Conservation (phyloP, 2,888 invertebrate species). For the Orthonevra nobilis region DNA sequence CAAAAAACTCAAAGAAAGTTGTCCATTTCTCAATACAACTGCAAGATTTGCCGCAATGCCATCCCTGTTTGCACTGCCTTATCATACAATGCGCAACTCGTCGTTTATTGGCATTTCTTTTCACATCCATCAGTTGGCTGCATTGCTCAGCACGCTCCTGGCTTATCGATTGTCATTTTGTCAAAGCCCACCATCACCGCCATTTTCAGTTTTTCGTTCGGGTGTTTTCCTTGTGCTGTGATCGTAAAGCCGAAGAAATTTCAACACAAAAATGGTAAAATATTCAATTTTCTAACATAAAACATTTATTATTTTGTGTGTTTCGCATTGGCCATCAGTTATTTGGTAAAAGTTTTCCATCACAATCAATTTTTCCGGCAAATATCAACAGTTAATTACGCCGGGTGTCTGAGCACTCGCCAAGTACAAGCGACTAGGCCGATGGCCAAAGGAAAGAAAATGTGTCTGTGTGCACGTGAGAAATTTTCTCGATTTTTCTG, state of each 20-base stretch:
- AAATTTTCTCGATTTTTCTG: conserved; percentile 65
- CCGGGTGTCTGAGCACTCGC: conserved; percentile 54
- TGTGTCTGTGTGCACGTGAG: conserved; percentile 64
- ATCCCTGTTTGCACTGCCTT: conserved; percentile 27
- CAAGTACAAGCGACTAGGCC: not conserved
- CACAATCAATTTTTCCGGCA: conserved; percentile 7
- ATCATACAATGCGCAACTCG: conserved; percentile 21
- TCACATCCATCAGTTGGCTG: conserved; percentile 10
- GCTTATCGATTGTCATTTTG: conserved; percentile 67
- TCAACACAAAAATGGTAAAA: conserved; percentile 66
- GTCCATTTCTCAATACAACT: too few relatives aligned
- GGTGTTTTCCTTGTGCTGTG: conserved; percentile 67
- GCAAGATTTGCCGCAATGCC: too few relatives aligned
- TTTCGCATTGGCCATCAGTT: conserved; percentile 9
- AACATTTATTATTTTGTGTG: conserved; percentile 26
- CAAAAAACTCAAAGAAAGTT: too few relatives aligned
- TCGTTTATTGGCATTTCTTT: conserved; percentile 14
- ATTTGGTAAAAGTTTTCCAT: conserved; percentile 3
- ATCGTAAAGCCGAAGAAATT: conserved; percentile 50
- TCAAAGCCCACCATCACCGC: conserved; percentile 58
- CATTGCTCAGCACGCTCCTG: conserved; percentile 53
- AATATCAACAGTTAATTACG: conserved; percentile 69
- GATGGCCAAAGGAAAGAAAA: conserved; percentile 37
- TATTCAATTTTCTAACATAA: conserved; percentile 46
- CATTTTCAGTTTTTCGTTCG: conserved; percentile 69